Percentiles rank a stretch among this genome's conserved stretches.
These are phyloP conservation scores for Drosophila neoperkinsi DNA, from an alignment of 2,888 invertebrate species.

Conservation along the genomic window DNA sequence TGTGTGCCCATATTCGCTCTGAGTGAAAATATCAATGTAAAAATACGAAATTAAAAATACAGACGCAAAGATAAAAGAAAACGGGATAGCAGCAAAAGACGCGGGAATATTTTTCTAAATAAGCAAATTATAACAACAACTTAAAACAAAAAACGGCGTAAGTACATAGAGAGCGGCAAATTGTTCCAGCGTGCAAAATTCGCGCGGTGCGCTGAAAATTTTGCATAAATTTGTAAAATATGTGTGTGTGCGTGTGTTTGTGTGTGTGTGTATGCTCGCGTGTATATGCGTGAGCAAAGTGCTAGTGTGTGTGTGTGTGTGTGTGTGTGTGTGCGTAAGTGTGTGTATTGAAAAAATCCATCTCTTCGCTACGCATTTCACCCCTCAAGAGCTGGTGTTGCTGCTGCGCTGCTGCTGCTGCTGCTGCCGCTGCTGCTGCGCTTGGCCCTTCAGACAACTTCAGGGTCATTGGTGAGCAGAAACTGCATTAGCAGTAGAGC, in stretches of 20 bases:
- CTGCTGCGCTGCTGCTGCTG: conserved; percentile 13
- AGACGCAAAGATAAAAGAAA: conserved; percentile 63
- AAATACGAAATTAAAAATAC: conserved; percentile 62
- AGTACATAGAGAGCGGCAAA: conserved; percentile 53
- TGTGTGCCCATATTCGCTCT: conserved; percentile 49
- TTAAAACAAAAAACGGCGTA: conserved; percentile 76
- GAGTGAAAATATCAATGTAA: conserved; percentile 57
- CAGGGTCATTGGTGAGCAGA: conserved; percentile 60
- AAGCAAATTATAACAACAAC: conserved; percentile 49
- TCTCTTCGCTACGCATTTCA: conserved; percentile 78
- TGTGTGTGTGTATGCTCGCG: conserved; percentile 30
- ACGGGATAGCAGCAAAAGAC: conserved; percentile 67
- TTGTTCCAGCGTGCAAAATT: conserved; percentile 36
- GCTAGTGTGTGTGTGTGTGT: conserved; percentile 34
- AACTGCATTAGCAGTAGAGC: conserved; percentile 25
- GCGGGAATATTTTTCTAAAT: conserved; percentile 71
- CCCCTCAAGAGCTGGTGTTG: conserved; percentile 62
- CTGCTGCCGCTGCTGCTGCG: conserved; percentile 27
- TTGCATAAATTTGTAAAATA: conserved; percentile 75
- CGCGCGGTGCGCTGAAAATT: conserved; percentile 57
- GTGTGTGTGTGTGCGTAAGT: conserved; percentile 38
- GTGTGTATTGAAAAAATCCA: conserved; percentile 77
- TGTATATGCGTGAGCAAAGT: conserved; percentile 20
- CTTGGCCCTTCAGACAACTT: conserved; percentile 60
- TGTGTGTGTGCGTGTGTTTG: conserved; percentile 39